Evolutionary conservation across 2,797 vertebrate species (phyloP).

Genomic region (Oceanodroma leucorhoa): DNA sequence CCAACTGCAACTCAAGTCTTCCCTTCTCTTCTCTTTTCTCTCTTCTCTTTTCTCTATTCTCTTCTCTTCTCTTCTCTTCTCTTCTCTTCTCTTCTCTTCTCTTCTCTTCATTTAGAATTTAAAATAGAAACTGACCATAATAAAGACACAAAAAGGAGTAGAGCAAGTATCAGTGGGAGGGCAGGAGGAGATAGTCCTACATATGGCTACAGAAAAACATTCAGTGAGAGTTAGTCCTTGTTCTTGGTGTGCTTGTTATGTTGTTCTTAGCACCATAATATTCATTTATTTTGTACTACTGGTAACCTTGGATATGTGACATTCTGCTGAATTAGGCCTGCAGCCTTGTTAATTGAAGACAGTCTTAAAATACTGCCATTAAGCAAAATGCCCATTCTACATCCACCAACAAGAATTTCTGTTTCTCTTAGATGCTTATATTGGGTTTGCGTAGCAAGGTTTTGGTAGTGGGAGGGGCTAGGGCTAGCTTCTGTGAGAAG

Average conservation of each 20-base stretch:
- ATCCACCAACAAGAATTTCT: neutral
- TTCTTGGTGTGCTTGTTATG: too few species aligned
- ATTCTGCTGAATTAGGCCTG: neutral
- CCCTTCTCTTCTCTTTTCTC: too few species aligned
- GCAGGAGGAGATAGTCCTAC: neutral
- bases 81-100: too few species aligned
- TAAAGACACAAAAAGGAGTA: too few species aligned
- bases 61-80: too few species aligned
- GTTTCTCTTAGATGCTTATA: neutral
- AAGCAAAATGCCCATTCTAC: neutral
- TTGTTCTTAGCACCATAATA: neutral
- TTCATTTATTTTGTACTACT: neutral
- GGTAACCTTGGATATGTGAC: neutral
- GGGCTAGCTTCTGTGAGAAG: too few species aligned
- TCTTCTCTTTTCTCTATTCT: too few species aligned
- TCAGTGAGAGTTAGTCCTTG: neutral
- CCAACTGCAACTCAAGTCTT: neutral
- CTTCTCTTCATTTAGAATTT: neutral
- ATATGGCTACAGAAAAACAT: neutral
- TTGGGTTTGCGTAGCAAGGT: neutral
- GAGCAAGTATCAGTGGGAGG: neutral
- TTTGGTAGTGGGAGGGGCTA: accelerated
- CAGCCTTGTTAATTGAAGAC: neutral
- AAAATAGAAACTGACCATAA: neutral
- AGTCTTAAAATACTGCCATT: neutral